These are phyloP conservation scores for Morpho deidamia DNA, from an alignment of 2,888 invertebrate genomes.

Conservation along the genomic window DNA sequence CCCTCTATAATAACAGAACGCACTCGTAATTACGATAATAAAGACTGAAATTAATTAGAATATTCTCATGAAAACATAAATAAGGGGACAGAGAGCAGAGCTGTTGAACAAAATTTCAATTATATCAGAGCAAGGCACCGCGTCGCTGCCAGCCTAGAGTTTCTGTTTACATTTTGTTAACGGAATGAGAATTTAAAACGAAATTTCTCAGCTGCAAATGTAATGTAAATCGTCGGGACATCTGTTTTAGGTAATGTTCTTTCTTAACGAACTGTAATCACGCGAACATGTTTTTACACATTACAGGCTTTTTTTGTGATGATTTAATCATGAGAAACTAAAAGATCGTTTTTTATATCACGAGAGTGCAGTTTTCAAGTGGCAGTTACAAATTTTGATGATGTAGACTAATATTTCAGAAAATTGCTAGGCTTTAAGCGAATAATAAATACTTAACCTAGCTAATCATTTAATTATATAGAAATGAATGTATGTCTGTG, in stretches of 20 bases:
- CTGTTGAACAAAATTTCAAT: constrained; percentile 64
- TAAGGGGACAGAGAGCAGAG: constrained; percentile 42
- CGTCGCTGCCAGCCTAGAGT: constrained; percentile 37
- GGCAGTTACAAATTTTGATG: too few species aligned
- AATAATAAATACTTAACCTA: too few species aligned
- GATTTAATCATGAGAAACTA: too few species aligned
- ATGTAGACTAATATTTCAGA: too few species aligned
- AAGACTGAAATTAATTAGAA: constrained; percentile 47
- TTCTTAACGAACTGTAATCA: constrained; percentile 16
- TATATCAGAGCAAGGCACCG: constrained; percentile 47
- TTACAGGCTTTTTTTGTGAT: too few species aligned
- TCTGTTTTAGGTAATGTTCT: constrained; percentile 21
- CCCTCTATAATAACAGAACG: constrained; percentile 11
- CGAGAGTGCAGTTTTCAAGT: too few species aligned
- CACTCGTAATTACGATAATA: constrained; percentile 23
- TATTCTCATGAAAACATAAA: constrained; percentile 47
- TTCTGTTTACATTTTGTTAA: constrained; percentile 71
- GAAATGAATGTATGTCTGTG: too few species aligned
- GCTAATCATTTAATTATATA: too few species aligned
- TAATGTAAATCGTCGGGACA: constrained; percentile 41
- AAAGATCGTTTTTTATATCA: too few species aligned
- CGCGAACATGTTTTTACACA: constrained; percentile 10
- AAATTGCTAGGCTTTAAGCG: too few species aligned
- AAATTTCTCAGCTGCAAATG: constrained; percentile 61
- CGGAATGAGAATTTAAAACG: constrained; percentile 67